phyloP scores from a whole-genome alignment of 2,797 vertebrate species.

The Argya squamiceps region DNA sequence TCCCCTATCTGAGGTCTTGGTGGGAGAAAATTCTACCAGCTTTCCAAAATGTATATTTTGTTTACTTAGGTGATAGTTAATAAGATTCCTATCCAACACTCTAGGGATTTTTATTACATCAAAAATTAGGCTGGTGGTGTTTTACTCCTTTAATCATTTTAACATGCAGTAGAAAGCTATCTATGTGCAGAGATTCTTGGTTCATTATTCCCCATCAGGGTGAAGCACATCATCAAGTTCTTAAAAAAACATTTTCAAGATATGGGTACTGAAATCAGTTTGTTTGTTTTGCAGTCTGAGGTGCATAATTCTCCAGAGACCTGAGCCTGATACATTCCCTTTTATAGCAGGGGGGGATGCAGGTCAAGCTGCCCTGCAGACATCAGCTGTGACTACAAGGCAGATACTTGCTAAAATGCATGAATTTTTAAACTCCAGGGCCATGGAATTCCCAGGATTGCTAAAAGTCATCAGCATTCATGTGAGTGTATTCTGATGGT shows the following conservation, averaged over 20 bases:
- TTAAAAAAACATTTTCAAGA: not conserved
- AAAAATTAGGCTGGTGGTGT: not conserved
- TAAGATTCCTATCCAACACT: not conserved
- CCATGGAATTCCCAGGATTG: not conserved
- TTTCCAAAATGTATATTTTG: not conserved
- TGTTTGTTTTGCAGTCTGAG: not conserved
- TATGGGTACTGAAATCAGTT: not conserved
- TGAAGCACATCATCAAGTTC: not conserved
- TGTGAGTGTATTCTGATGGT: fast-evolving
- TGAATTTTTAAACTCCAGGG: not conserved
- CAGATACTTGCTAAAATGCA: not conserved
- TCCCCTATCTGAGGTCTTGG: not conserved
- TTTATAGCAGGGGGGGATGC: not conserved
- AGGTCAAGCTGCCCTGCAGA: conserved; percentile 18
- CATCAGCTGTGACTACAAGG: not conserved
- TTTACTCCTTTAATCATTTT: not conserved
- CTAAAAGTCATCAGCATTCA: not conserved
- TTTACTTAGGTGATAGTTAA: not conserved
- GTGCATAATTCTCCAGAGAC: not conserved
- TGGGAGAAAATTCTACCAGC: not conserved
- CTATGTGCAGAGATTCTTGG: not conserved
- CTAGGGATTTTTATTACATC: not conserved
- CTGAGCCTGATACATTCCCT: not conserved
- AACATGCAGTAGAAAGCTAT: not conserved
- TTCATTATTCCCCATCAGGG: not conserved